Percentiles rank a stretch among this genome's conserved stretches.
Evolutionary conservation across 92 coral and sea anemone genomes (phyloP).

Genomic region (Hydrozoanthus gracilis): DNA sequence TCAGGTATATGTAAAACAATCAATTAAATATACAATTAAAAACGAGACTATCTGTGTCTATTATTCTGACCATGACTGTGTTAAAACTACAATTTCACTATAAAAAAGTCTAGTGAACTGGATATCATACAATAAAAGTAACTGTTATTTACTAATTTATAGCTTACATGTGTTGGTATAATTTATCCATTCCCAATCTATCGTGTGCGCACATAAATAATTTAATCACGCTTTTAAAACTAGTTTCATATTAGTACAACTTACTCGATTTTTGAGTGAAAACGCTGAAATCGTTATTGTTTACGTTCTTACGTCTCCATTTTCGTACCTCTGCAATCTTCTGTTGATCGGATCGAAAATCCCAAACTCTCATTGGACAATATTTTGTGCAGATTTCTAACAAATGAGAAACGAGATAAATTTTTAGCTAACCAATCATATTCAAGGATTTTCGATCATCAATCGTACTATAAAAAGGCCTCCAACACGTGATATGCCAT

Average conservation of each 20-base stretch:
- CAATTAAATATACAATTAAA: constrained; percentile 42
- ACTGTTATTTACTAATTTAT: constrained; percentile 49
- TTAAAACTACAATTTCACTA: constrained; percentile 55
- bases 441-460: constrained; percentile 54
- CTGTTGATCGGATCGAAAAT: background rate
- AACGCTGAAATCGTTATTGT: no score
- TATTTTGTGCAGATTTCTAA: background rate
- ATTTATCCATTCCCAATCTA: no score
- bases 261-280: background rate
- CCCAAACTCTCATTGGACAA: background rate
- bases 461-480: constrained; percentile 37
- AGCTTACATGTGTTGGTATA: constrained; percentile 16
- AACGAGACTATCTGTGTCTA: constrained; percentile 56
- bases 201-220: no score
- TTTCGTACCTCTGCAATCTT: background rate
- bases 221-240: no score
- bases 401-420: background rate
- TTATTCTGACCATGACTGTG: constrained; percentile 75
- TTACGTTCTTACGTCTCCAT: no score
- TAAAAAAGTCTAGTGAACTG: constrained; percentile 29
- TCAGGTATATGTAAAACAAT: constrained; percentile 59
- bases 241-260: no score
- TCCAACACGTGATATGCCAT: constrained; percentile 47
- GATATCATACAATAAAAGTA: constrained; percentile 47
- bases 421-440: constrained; percentile 57